A percentile compares a stretch with the other conserved stretches of the same genome.
Conservation (phyloP, 1,140 invertebrate genomes). For the Drosophila punjabiensis region DNA sequence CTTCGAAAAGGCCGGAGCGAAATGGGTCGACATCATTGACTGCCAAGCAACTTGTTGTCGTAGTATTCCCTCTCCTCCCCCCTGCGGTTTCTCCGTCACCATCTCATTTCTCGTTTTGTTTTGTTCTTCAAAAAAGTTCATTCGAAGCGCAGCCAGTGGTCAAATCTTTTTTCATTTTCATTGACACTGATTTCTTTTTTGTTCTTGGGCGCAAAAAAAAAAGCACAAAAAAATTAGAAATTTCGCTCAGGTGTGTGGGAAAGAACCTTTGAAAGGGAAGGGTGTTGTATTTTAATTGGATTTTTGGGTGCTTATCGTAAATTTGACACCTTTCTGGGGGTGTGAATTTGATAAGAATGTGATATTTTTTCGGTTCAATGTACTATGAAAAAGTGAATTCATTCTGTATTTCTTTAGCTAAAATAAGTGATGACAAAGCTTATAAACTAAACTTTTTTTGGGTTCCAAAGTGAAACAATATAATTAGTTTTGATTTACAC, state of each 20-base stretch:
- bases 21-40: slow-evolving; percentile 76
- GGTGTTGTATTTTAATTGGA: slow-evolving; percentile 13
- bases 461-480: background rate
- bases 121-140: slow-evolving; percentile 67
- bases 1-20: slow-evolving; percentile 58
- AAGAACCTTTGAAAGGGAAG: slow-evolving; percentile 21
- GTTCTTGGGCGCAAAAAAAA: slow-evolving; percentile 45
- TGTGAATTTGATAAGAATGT: slow-evolving; percentile 11
- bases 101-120: slow-evolving; percentile 49
- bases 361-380: background rate
- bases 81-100: background rate
- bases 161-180: slow-evolving; percentile 77
- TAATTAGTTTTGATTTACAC: background rate
- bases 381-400: background rate
- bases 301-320: slow-evolving; percentile 14
- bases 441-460: background rate
- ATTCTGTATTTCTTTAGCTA: background rate
- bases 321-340: slow-evolving; percentile 11
- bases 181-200: slow-evolving; percentile 77
- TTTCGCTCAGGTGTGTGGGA: slow-evolving; percentile 39
- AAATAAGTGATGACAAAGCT: background rate
- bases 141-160: slow-evolving; percentile 37
- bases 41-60: slow-evolving; percentile 46
- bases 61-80: slow-evolving; percentile 26
- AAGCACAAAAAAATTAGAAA: slow-evolving; percentile 22